Conservation (phyloP, 2,797 vertebrate genomes). For the Galago senegalensis region DNA sequence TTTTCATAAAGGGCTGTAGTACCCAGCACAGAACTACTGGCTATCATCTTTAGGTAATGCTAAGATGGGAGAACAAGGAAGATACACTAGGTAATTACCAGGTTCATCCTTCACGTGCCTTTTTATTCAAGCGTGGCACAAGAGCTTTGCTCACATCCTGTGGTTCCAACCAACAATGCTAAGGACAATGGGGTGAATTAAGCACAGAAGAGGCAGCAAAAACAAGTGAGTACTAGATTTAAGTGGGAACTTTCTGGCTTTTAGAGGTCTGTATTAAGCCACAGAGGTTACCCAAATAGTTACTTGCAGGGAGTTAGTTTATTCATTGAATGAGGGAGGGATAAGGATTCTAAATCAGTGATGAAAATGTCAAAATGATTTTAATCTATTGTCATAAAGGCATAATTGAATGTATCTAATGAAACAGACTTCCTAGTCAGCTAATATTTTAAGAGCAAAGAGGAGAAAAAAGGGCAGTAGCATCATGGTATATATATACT, state of each 20-base stretch:
- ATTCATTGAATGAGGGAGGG: neutral
- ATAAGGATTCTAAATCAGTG: conserved; percentile 60
- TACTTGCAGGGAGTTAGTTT: neutral
- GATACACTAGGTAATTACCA: conserved; percentile 53
- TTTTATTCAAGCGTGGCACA: conserved; percentile 44
- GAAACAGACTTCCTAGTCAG: conserved; percentile 56
- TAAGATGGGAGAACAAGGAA: conserved; percentile 44
- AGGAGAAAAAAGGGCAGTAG: neutral
- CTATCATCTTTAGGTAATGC: conserved; percentile 38
- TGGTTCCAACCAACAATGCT: conserved; percentile 50
- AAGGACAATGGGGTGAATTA: conserved; percentile 62
- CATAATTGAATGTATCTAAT: conserved; percentile 55
- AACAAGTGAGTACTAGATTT: conserved; percentile 26
- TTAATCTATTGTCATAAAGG: conserved; percentile 65
- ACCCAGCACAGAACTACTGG: neutral
- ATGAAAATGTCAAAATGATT: conserved; percentile 62
- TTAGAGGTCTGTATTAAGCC: conserved; percentile 9
- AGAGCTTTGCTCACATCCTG: conserved; percentile 45
- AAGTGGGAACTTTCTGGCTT: conserved; percentile 28
- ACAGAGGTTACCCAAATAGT: conserved; percentile 26
- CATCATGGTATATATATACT: neutral
- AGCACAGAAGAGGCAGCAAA: conserved; percentile 58
- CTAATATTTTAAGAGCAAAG: conserved; percentile 62
- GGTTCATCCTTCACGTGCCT: conserved; percentile 46
- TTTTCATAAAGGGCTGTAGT: conserved; percentile 16